Evolutionary conservation across 2,888 invertebrate species (phyloP), one percentile per base, ranked within the genome.

Genomic region (Steinernema hermaphroditum): DNA sequence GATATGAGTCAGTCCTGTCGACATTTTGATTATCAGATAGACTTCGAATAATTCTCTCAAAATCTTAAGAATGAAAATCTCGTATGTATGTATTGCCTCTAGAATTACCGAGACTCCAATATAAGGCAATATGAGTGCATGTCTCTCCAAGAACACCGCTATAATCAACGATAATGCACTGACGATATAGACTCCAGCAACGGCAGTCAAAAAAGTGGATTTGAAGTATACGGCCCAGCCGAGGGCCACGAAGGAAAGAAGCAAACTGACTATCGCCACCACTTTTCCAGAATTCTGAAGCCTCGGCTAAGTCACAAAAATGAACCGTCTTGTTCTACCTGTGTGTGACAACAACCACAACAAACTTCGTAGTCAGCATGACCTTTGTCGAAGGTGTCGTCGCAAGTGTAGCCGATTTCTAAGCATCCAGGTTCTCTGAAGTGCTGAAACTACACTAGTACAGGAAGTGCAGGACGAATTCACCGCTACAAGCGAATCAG

Each of bases 291-390:
- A 24, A 6, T 54, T 54, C 54, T 54, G 22, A 54, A 54, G 4
- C n/a, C n/a, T n/a, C n/a, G n/a, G n/a, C n/a, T n/a, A n/a, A n/a
- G n/a, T n/a, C n/a, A n/a, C n/a, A n/a, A n/a, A n/a, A n/a, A n/a
- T n/a, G n/a, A n/a, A n/a, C n/a, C n/a, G n/a, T n/a, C n/a, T n/a
- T n/a, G n/a, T n/a, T n/a, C n/a, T 29, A 62, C 62, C 62, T 62
- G 62, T 2, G 62, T 62, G 32, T 62, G 62, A 32, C 62, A 62
- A 34, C 29, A 24, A 4, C 62, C 62, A 2, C 29, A 62, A 27
- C 62, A 62, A 62, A 62, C 62, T 32, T 62, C 62, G n/a, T 62
- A 62, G 29, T 62, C 62, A 16, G 62, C 29, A n/a, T 62, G 62
- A n/a, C 16, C 12, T 34, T 62, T 29, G 19, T 62, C 62, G 32